Evolutionary conservation across 2,888 invertebrate species (phyloP).

Genomic region (Drosophila seclusa): DNA sequence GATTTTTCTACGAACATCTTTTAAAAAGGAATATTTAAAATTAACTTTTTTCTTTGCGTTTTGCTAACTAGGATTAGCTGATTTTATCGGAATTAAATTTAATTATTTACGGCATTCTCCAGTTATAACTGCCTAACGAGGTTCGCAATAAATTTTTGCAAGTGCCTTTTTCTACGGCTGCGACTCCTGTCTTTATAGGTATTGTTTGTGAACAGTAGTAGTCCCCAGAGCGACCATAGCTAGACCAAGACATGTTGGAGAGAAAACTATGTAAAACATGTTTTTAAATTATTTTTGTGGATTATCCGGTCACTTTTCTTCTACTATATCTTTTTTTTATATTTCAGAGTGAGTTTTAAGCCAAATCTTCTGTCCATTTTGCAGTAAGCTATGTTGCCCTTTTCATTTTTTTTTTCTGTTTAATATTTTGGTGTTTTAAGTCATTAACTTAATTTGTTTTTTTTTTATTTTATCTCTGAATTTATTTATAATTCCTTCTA

Average conservation of each 20-base stretch:
- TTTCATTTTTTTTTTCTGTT: slow-evolving; percentile 6
- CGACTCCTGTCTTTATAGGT: too few species aligned
- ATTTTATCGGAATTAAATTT: background rate
- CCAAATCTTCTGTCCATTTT: slow-evolving; percentile 12
- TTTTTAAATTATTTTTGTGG: background rate
- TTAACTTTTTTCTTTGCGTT: background rate
- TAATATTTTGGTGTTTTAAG: slow-evolving; percentile 41
- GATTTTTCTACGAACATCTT: background rate
- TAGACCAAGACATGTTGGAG: background rate
- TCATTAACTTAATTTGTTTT: background rate
- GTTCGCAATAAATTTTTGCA: too few species aligned
- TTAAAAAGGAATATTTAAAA: background rate
- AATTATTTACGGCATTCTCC: too few species aligned
- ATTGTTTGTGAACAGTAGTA: too few species aligned
- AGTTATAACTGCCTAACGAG: too few species aligned
- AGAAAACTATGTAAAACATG: background rate
- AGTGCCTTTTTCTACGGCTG: too few species aligned
- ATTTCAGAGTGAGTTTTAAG: slow-evolving; percentile 39
- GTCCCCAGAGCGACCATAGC: background rate
- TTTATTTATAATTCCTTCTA: too few species aligned
- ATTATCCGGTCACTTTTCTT: background rate
- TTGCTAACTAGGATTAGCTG: background rate
- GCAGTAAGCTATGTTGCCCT: background rate
- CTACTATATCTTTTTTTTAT: background rate
- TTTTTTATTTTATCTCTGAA: background rate